Percentiles rank a stretch among this genome's conserved stretches.
These are phyloP conservation scores for Eilema caniola DNA, from an alignment of 2,888 invertebrate species.

Conservation along the genomic window DNA sequence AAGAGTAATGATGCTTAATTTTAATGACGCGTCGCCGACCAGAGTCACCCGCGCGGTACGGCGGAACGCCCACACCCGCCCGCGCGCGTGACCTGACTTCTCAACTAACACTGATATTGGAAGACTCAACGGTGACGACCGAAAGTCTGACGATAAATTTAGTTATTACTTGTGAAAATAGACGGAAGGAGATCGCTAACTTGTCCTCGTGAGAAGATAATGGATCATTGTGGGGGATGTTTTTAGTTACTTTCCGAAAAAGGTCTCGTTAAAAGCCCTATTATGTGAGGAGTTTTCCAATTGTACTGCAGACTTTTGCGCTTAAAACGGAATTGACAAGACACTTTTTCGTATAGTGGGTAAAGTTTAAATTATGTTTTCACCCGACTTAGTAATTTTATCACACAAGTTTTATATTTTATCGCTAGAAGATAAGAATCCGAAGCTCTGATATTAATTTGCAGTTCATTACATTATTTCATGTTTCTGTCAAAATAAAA, in stretches of 20 bases:
- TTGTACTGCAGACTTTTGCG: conserved; percentile 71
- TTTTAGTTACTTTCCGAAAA: conserved; percentile 83
- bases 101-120: conserved; percentile 78
- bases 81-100: conserved; percentile 77
- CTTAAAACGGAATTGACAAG: conserved; percentile 71
- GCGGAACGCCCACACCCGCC: conserved; percentile 57
- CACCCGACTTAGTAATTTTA: conserved; percentile 47
- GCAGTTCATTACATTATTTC: not conserved
- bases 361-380: conserved; percentile 69
- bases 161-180: conserved; percentile 87
- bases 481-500: conserved; percentile 10
- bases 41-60: conserved; percentile 58
- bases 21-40: conserved; percentile 84
- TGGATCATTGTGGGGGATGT: conserved; percentile 84
- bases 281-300: conserved; percentile 83
- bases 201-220: conserved; percentile 85
- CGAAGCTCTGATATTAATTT: conserved; percentile 12
- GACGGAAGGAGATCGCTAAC: conserved; percentile 86
- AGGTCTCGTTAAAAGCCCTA: conserved; percentile 82
- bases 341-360: conserved; percentile 65
- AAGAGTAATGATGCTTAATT: conserved; percentile 87
- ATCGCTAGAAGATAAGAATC: conserved; percentile 17
- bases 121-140: conserved; percentile 75
- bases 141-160: conserved; percentile 86
- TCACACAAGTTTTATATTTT: conserved; percentile 33